Evolutionary conservation across 2,888 invertebrate genomes (phyloP).

Genomic region (Celastrina argiolus): DNA sequence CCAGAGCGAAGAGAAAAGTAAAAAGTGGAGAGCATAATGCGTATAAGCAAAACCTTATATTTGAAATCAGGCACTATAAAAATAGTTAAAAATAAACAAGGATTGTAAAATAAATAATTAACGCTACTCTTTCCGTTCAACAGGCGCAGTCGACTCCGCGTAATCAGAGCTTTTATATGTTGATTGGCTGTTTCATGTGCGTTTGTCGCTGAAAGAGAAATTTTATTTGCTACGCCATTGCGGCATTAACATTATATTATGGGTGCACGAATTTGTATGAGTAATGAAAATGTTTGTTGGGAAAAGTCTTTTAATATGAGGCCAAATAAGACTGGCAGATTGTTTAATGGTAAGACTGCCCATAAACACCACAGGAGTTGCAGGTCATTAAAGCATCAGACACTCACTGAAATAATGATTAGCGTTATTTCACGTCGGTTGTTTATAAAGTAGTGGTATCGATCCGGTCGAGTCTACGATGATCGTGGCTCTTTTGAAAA

Average conservation of each 20-base stretch:
- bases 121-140: conserved; percentile 2
- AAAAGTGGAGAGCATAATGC: no score
- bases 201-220: conserved; percentile 20
- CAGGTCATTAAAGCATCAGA: no score
- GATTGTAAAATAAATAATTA: not conserved
- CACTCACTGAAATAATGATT: no score
- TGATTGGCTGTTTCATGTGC: conserved; percentile 31
- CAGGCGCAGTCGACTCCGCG: conserved; percentile 28
- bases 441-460: no score
- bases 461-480: no score
- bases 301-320: not conserved
- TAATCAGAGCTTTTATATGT: conserved; percentile 32
- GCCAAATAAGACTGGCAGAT: no score
- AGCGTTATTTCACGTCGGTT: no score
- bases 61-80: not conserved
- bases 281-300: not conserved
- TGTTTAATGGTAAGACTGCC: no score
- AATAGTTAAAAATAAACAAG: not conserved
- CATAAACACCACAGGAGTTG: no score
- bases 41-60: not conserved
- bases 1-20: no score
- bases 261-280: not conserved
- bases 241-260: not conserved
- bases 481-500: no score
- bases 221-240: conserved; percentile 20